Evolutionary conservation across 2,888 invertebrate genomes (phyloP), one percentile per base, ranked within the genome.

Genomic region (Nomada lathburiana): DNA sequence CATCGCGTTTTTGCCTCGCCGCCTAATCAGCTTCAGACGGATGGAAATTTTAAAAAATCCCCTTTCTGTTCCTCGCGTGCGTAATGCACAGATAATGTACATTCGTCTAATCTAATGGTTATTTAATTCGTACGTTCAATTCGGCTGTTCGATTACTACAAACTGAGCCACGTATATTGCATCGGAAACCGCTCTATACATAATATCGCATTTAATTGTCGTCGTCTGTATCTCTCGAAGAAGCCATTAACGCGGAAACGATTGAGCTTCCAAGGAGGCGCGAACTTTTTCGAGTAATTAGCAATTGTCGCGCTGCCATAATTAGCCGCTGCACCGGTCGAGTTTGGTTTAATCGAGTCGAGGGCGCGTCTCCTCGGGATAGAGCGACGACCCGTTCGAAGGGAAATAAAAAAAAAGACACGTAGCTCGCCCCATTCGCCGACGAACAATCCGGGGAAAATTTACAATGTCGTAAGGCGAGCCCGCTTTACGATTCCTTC

Each of bases 281-380:
- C 57, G 36, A 57, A 64, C 44, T 64, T 77, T 68, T 76, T n/a
- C 26, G 69, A 63, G 68, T 52, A 78, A 76, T 78, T 68, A 76
- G 62, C 63, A 78, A 78, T 75, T 62, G 75, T 63, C 62, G 67
- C 16, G 23, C 64, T n/a, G 47, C 20, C 11, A 26, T 50, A 78
- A 79, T 79, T 70, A 69, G 63, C 68, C 13, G 42, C 57, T 55
- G 16, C 64, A 63, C 29, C 36, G 72, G 70, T 23, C 52, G 59
- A 52, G n/a, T 77, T 57, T 70, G 64, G 64, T 80, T 60, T 53
- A 70, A 76, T 77, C 77, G 57, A 76, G 77, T 70, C 29, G 42
- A n/a, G 36, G 69, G 44, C 65, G 52, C 59, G 60, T 42, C 55
- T 47, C n/a, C 47, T 47, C 44, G 65, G n/a, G n/a, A 50, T 50